phyloP scores from a whole-genome alignment of 2,113 vertebrate species.

The Myotis yumanensis region DNA sequence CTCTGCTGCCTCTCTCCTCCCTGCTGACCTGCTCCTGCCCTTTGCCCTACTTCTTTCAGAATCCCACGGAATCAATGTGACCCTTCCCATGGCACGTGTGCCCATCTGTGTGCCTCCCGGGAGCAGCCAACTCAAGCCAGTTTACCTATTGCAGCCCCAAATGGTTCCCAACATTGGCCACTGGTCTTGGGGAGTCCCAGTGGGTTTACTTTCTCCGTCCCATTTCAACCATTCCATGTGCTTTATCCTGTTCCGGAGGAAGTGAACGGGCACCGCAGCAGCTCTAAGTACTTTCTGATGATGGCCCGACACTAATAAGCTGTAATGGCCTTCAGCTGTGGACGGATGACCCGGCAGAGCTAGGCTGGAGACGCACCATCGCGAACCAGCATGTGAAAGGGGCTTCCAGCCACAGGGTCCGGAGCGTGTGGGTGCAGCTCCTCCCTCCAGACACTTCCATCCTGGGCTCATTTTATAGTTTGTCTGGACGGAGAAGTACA shows the following conservation, averaged over 20 bases:
- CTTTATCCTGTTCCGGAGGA: background rate
- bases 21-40: background rate
- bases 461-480: background rate
- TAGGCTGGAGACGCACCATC: background rate
- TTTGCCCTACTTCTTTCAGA: background rate
- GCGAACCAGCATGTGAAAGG: background rate
- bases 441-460: background rate
- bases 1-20: background rate
- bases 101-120: background rate
- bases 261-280: background rate
- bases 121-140: background rate
- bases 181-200: background rate
- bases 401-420: background rate
- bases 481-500: background rate
- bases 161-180: background rate
- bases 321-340: background rate
- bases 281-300: background rate
- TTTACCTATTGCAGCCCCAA: background rate
- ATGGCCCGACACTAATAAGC: background rate
- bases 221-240: too few relatives aligned
- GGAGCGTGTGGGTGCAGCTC: background rate
- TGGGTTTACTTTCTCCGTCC: too few relatives aligned
- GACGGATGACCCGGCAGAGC: background rate
- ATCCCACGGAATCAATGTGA: background rate
- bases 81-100: accelerated